Conservation (phyloP, 2,797 vertebrate genomes). For the Platyrinchus mystaceus region DNA sequence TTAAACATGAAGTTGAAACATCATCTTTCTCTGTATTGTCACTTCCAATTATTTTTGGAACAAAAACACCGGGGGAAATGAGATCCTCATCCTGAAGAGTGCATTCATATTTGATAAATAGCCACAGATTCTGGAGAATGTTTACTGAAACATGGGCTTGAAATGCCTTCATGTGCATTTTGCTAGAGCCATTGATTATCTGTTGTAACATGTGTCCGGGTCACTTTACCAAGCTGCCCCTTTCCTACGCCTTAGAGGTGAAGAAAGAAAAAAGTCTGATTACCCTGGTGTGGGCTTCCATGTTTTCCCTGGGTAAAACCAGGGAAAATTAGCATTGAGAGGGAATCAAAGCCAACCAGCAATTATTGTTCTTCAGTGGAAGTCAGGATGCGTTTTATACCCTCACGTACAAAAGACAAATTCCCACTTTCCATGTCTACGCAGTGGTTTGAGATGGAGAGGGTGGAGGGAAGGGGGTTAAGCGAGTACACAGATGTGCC, state of each 20-base stretch:
- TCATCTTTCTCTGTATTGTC: constrained; percentile 73
- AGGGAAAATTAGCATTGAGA: neutral
- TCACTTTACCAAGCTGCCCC: constrained; percentile 14
- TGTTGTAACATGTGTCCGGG: constrained; percentile 18
- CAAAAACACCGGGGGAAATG: constrained; percentile 49
- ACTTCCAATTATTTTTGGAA: constrained; percentile 75
- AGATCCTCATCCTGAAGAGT: constrained; percentile 62
- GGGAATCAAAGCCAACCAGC: neutral
- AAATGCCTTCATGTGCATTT: constrained; percentile 41
- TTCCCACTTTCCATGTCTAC: neutral
- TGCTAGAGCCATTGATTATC: constrained; percentile 32
- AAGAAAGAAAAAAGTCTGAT: neutral
- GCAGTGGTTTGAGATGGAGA: neutral
- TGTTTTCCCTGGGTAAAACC: neutral
- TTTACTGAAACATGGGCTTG: constrained; percentile 59
- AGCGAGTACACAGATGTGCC: constrained; percentile 56
- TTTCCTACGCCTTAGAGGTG: neutral
- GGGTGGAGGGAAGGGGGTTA: constrained; percentile 16
- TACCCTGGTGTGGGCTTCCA: neutral
- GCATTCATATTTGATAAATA: constrained; percentile 76
- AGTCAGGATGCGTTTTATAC: constrained; percentile 25
- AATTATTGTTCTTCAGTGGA: neutral
- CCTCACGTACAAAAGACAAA: neutral
- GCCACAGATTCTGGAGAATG: constrained; percentile 59
- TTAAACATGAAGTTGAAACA: constrained; percentile 70